These are phyloP conservation scores for Pitangus sulphuratus DNA, from an alignment of 2,797 vertebrate genomes.

Conservation along the genomic window DNA sequence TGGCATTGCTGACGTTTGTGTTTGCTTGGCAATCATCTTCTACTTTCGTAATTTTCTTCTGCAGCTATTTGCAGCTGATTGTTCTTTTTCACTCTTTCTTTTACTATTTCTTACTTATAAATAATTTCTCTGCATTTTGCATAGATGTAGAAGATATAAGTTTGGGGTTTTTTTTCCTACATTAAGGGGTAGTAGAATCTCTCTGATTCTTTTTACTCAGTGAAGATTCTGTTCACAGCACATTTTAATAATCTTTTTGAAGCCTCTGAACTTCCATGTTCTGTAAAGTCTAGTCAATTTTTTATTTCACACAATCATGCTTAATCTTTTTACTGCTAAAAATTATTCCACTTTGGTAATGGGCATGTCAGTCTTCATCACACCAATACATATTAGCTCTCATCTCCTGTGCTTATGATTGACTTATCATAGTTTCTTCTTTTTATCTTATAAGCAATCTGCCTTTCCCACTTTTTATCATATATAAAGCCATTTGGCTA, in stretches of 20 bases:
- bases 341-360: conserved; percentile 13
- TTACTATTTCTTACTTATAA: not conserved
- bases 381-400: not conserved
- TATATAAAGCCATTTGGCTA: not conserved
- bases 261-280: not conserved
- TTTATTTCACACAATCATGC: not conserved
- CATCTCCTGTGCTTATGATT: not conserved
- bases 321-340: conserved; percentile 21
- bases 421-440: not conserved
- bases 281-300: not conserved
- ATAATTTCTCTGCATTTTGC: not conserved
- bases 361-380: conserved; percentile 22
- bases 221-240: not conserved
- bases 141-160: not conserved
- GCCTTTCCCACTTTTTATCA: not conserved
- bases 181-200: not conserved
- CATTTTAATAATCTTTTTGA: not conserved
- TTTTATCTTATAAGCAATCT: not conserved
- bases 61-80: not conserved
- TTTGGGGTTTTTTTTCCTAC: not conserved
- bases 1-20: not conserved
- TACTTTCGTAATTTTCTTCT: not conserved
- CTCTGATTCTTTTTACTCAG: not conserved
- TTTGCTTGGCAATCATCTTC: not conserved
- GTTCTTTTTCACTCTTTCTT: not conserved